Evolutionary conservation across 2,113 vertebrate species (phyloP), one percentile per base, ranked within the genome.

Genomic region (Festucalex cinctus): DNA sequence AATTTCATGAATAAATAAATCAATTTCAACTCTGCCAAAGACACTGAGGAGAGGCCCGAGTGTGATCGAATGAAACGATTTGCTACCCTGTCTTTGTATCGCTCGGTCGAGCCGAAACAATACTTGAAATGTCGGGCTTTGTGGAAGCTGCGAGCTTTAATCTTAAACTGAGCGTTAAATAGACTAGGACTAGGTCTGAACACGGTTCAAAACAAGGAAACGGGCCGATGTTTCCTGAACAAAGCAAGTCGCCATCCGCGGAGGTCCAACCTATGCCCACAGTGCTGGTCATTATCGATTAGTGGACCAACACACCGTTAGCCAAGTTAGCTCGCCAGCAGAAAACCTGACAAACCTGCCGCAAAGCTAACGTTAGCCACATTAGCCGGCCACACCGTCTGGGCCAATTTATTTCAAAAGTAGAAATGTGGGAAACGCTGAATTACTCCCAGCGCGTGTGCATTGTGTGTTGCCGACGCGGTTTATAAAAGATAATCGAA

Each of bases 281-380:
- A 41, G 43, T 13, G 43, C 8, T 48, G 75, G 57, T 32, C 69
- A 66, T 65, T 54, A 74, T 79, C 80, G 77, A 79, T 77, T 51
- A 74, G 71, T 12, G 6, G 32, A 65, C 48, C 19, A 77, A 73
- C 67, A 62, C 63, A 66, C 14, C 71, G 44, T 73, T 70, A 77
- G 73, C 69, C 9, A 17, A 64, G 64, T 70, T 79, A 82, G 71
- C 83, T 37, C 24, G 14, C n/a, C 68, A 63, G 57, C 59, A 53
- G 35, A 20, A 67, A 66, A 62, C 58, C 51, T 39, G 51, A 73
- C 41, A 35, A 37, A 68, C 46, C 62, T 73, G 71, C 53, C 64
- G 66, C 46, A 41, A 6, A 72, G 83, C 83, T 83, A 86, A 65
- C 58, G 54, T 65, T 57, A 76, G 70, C 80, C 44, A 44, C 9